These are phyloP conservation scores for Bombylius major DNA, from an alignment of 2,888 invertebrate species.

Conservation along the genomic window DNA sequence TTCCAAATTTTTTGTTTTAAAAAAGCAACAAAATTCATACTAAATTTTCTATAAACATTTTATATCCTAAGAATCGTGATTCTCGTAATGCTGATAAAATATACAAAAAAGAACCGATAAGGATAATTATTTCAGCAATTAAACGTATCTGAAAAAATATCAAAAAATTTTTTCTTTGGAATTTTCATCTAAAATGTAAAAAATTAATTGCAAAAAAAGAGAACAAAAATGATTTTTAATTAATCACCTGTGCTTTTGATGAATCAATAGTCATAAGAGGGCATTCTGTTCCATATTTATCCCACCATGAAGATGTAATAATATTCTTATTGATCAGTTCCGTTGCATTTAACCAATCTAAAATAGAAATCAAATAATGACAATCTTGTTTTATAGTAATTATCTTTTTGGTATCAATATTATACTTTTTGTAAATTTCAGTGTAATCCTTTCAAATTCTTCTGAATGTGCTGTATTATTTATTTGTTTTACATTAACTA, in stretches of 20 bases:
- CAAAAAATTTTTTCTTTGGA: background rate
- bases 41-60: slow-evolving; percentile 91
- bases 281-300: slow-evolving; percentile 32
- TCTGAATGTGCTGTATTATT: no score
- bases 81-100: slow-evolving; percentile 75
- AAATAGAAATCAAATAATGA: slow-evolving; percentile 23
- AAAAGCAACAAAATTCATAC: slow-evolving; percentile 40
- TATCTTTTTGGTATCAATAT: no score
- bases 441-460: no score
- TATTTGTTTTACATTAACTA: no score
- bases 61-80: slow-evolving; percentile 78
- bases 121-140: slow-evolving; percentile 62
- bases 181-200: background rate
- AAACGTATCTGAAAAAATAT: slow-evolving; percentile 47
- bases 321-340: slow-evolving; percentile 28
- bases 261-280: slow-evolving; percentile 33
- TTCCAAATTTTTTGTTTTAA: background rate
- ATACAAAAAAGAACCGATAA: slow-evolving; percentile 73
- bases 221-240: background rate
- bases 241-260: slow-evolving; percentile 24
- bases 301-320: slow-evolving; percentile 28
- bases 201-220: no score
- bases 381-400: no score
- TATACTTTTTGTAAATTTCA: no score
- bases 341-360: slow-evolving; percentile 31